Percentiles rank a stretch among this genome's conserved stretches.
Evolutionary conservation across 2,113 vertebrate species (phyloP).

Genomic region (Gymnobelideus leadbeateri): DNA sequence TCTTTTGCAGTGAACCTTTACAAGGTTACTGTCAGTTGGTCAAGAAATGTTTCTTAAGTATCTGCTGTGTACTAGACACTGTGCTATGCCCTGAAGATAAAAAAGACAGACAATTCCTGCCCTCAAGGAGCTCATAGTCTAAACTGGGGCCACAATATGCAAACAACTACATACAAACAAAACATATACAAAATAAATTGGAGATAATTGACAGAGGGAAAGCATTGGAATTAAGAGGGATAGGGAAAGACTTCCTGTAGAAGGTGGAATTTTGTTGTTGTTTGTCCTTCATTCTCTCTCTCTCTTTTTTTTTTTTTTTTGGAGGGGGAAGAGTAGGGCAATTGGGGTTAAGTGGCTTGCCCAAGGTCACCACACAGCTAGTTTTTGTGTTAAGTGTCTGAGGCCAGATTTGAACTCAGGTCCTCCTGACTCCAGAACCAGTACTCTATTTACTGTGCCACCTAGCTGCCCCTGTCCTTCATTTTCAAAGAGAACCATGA

Average conservation of each 20-base stretch:
- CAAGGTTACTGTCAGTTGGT: not conserved
- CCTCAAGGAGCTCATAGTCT: not conserved
- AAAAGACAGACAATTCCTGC: not conserved
- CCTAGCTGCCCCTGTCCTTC: no score
- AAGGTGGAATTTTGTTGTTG: no score
- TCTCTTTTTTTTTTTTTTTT: no score
- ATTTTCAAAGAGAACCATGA: no score
- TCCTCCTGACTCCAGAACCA: no score
- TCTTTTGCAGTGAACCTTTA: not conserved
- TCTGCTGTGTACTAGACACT: not conserved
- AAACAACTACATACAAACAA: not conserved
- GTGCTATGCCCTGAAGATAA: not conserved
- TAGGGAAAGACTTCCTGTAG: not conserved
- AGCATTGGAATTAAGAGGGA: not conserved
- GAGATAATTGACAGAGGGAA: not conserved
- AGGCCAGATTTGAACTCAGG: no score
- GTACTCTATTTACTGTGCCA: no score
- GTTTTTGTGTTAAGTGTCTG: no score
- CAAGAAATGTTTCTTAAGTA: not conserved
- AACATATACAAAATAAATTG: not conserved
- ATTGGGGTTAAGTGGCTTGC: no score
- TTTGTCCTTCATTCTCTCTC: no score
- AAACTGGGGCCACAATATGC: not conserved
- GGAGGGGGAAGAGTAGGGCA: no score
- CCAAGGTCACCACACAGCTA: no score